Evolutionary conservation across 2,113 vertebrate species (phyloP), one percentile per base, ranked within the genome.

Genomic region (Vombatus ursinus): DNA sequence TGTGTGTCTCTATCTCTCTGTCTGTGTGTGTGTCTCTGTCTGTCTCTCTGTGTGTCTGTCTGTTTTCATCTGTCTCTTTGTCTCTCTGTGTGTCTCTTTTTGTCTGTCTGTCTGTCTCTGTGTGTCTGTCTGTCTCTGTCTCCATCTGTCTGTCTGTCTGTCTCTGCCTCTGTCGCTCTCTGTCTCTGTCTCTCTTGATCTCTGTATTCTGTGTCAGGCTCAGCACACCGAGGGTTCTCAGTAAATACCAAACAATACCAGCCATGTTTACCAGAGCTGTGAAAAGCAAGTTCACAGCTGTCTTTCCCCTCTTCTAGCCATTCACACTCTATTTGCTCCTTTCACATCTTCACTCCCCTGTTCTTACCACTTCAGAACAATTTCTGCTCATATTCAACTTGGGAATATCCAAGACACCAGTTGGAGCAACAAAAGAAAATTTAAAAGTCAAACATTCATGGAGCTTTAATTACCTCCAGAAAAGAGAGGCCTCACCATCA

Each of bases 271-370:
- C 68, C 92, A 92, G 47, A 92, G 90, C 51, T 3, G 44, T 25
- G 54, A 92, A 84, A 54, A 92, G 92, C 54, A 37, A 92, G 54
- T 61, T 48, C 92, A n/a, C 54, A 61, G 92, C 57, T 77, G 54
- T 92, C 68, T 84, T 44, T 37, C 92, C 92, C 50, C 48, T 37
- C 48, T 24, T 84, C n/a, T 22, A 84, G n/a, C 68, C 68, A 84
- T 84, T 84, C 68, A 84, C 68, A 84, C 68, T 84, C 47, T 77
- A 37, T 92, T 57, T 50, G 31, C 54, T 50, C 57, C 53, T 31
- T 49, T 92, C 92, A 92, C 92, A 68, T 61, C 92, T 92, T 49
- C 92, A 61, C 31, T 68, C 48, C 54, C 54, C 92, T 50, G 54
- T 49, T 68, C 49, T 92, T 11, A 31, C 48, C 48, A 61, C 37